These are phyloP conservation scores for Trichomycterus rosablanca DNA, from an alignment of 2,113 vertebrate species.

Conservation along the genomic window DNA sequence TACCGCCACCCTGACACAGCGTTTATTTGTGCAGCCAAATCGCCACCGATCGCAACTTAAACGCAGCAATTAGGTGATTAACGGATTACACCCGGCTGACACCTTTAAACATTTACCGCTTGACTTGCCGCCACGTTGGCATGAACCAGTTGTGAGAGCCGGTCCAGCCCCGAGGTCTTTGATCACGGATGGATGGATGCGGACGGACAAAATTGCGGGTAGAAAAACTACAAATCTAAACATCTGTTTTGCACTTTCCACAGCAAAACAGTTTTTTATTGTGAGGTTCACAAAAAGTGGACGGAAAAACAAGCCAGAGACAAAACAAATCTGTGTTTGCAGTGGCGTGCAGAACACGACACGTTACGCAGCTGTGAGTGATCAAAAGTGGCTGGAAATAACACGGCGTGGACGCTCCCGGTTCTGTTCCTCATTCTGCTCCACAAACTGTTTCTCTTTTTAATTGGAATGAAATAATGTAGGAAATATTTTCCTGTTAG, in stretches of 20 bases:
- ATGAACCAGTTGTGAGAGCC: background rate
- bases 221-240: conserved; percentile 36
- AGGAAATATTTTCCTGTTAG: too few relatives aligned
- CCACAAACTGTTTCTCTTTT: background rate
- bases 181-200: conserved; percentile 14
- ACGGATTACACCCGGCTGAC: conserved; percentile 33
- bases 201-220: conserved; percentile 36
- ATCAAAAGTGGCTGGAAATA: conserved; percentile 55
- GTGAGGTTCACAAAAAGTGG: conserved; percentile 47
- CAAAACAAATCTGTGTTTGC: conserved; percentile 6
- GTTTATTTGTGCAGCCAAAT: conserved; percentile 44
- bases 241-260: conserved; percentile 61
- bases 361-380: conserved; percentile 48
- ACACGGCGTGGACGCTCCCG: conserved; percentile 41
- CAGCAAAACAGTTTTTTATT: conserved; percentile 58
- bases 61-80: conserved; percentile 38
- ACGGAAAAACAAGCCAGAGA: conserved; percentile 50
- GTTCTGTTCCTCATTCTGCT: too few relatives aligned
- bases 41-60: conserved; percentile 34
- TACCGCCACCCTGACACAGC: conserved; percentile 26
- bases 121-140: conserved; percentile 1
- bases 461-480: too few relatives aligned
- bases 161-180: conserved; percentile 22
- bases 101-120: conserved; percentile 6
- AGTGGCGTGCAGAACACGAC: conserved; percentile 48